phyloP scores from a whole-genome alignment of 2,888 invertebrate species.

The Clanis bilineata region DNA sequence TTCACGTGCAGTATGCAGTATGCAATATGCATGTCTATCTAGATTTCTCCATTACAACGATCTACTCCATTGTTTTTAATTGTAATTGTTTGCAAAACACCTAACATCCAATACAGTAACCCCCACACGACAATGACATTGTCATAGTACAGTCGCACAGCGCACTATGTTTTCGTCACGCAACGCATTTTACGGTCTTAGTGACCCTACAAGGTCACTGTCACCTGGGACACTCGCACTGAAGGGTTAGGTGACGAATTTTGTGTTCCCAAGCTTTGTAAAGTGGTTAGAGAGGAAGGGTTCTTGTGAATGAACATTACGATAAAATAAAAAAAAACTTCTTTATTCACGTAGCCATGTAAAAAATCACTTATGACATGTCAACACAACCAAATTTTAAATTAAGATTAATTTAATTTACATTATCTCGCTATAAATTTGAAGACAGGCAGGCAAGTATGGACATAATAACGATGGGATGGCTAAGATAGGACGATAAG shows the following conservation, averaged over 20 bases:
- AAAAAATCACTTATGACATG: too few relatives aligned
- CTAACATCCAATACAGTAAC: not conserved
- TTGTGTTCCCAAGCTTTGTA: not conserved
- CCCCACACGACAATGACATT: conserved; percentile 2
- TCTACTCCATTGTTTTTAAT: conserved; percentile 2
- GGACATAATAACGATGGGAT: too few relatives aligned
- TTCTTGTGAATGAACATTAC: not conserved
- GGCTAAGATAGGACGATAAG: too few relatives aligned
- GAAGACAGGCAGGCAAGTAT: too few relatives aligned
- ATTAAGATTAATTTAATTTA: too few relatives aligned
- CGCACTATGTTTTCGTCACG: not conserved
- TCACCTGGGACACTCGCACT: not conserved
- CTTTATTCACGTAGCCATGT: too few relatives aligned
- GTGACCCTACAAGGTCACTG: not conserved
- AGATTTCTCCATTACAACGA: not conserved
- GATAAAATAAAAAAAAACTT: too few relatives aligned
- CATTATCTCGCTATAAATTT: too few relatives aligned
- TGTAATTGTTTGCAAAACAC: conserved; percentile 1
- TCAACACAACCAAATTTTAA: too few relatives aligned
- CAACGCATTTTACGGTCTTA: not conserved
- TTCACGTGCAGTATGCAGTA: too few relatives aligned
- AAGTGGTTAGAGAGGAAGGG: not conserved
- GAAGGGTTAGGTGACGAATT: not conserved
- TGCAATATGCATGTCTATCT: not conserved
- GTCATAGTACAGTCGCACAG: not conserved